A percentile compares a stretch with the other conserved stretches of the same genome.
Conservation (phyloP, 1,140 invertebrate genomes). For the Pseudomyrmex dendroicus region DNA sequence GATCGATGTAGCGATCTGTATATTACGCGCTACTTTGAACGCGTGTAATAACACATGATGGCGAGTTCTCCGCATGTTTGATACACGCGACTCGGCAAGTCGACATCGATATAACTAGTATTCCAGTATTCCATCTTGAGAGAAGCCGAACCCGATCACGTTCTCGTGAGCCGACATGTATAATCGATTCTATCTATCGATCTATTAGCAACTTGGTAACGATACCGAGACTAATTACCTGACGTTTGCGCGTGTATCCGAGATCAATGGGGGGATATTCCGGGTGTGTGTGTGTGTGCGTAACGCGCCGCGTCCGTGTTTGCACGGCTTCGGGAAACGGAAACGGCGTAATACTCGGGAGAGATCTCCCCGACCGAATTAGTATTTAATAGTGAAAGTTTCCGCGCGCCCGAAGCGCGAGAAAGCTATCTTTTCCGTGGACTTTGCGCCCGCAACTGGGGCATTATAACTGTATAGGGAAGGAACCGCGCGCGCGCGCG, state of each 20-base stretch:
- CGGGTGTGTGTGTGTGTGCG: neutral
- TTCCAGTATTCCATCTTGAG: neutral
- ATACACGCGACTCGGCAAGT: neutral
- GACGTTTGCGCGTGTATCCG: slow-evolving; percentile 59
- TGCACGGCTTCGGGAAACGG: slow-evolving; percentile 45
- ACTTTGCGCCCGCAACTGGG: slow-evolving; percentile 12
- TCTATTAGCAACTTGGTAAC: slow-evolving; percentile 71
- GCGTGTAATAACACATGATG: neutral
- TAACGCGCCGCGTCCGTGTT: slow-evolving; percentile 32
- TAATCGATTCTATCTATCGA: slow-evolving; percentile 53
- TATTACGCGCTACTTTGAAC: no score
- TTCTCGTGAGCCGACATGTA: slow-evolving; percentile 16
- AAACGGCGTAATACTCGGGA: slow-evolving; percentile 62
- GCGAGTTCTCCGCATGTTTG: neutral
- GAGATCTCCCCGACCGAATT: slow-evolving; percentile 64
- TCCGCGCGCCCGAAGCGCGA: slow-evolving; percentile 26
- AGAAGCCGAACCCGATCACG: neutral
- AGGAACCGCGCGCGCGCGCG: neutral
- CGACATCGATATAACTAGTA: neutral
- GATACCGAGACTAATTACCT: slow-evolving; percentile 72
- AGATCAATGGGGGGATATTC: slow-evolving; percentile 67
- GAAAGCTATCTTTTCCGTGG: slow-evolving; percentile 42
- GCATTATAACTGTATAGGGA: slow-evolving; percentile 30
- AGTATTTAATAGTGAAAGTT: slow-evolving; percentile 77
- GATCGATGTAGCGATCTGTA: no score